These are phyloP conservation scores for Drosophila ustulata DNA, from an alignment of 2,888 invertebrate genomes.

Conservation along the genomic window DNA sequence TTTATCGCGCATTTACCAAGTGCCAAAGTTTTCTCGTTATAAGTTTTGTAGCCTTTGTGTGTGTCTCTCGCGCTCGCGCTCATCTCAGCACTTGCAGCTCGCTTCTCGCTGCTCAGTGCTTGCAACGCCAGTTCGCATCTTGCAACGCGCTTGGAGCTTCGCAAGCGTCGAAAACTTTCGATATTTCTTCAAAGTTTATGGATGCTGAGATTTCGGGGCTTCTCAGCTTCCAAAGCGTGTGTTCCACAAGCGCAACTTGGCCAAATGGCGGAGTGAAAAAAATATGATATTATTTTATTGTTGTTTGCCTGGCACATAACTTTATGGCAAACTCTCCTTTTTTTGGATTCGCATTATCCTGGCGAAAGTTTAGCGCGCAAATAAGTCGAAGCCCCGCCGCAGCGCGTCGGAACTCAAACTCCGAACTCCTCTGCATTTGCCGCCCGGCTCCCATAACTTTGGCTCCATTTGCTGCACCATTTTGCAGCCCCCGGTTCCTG, in stretches of 20 bases:
- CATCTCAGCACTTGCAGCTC: slow-evolving; percentile 64
- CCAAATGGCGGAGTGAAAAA: slow-evolving; percentile 29
- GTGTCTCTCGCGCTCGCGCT: slow-evolving; percentile 70
- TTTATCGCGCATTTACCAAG: slow-evolving; percentile 85
- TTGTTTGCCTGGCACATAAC: slow-evolving; percentile 75
- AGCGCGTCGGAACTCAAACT: slow-evolving; percentile 50
- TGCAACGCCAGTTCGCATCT: slow-evolving; percentile 41
- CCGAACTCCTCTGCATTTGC: slow-evolving; percentile 49
- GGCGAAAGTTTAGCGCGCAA: slow-evolving; percentile 61
- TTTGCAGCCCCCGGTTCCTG: slow-evolving; percentile 40
- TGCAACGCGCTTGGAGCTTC: slow-evolving; percentile 23
- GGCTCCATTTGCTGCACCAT: slow-evolving; percentile 70
- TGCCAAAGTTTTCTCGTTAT: slow-evolving; percentile 86
- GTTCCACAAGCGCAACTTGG: slow-evolving; percentile 26
- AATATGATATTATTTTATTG: slow-evolving; percentile 80
- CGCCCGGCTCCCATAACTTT: slow-evolving; percentile 62
- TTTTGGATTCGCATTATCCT: slow-evolving; percentile 64
- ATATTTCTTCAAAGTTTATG: slow-evolving; percentile 81
- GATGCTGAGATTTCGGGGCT: slow-evolving; percentile 49
- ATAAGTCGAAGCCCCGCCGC: slow-evolving; percentile 57
- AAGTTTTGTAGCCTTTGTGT: slow-evolving; percentile 84
- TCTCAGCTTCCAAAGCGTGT: slow-evolving; percentile 35
- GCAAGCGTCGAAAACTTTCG: slow-evolving; percentile 76
- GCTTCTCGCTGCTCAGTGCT: slow-evolving; percentile 28
- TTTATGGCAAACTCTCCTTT: slow-evolving; percentile 77